A percentile compares a stretch with the other conserved stretches of the same genome.
These are phyloP conservation scores for Paralvinella palmiformis DNA, from an alignment of 1,140 invertebrate species.

Conservation along the genomic window DNA sequence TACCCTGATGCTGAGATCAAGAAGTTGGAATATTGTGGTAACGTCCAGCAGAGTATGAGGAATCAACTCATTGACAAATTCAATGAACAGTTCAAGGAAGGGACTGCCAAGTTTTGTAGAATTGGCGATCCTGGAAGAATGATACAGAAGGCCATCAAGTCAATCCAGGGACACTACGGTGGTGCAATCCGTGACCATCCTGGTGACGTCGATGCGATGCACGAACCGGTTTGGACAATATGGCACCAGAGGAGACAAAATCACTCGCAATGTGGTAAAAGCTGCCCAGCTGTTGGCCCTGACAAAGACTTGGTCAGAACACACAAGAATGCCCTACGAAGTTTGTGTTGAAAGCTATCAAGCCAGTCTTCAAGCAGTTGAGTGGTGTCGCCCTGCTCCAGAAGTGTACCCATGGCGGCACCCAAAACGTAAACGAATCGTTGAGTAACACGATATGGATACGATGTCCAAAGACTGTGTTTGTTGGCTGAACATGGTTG, in stretches of 20 bases:
- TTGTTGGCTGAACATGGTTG: not conserved
- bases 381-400: not conserved
- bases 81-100: not conserved
- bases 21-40: constrained; percentile 4
- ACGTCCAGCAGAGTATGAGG: constrained; percentile 6
- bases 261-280: not conserved
- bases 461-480: constrained; percentile 1
- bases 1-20: not conserved
- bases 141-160: constrained; percentile 4
- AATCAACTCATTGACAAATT: constrained; percentile 3
- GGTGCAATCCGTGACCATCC: constrained; percentile 4
- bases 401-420: constrained; percentile 8
- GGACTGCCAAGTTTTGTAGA: not conserved
- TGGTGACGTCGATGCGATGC: constrained; percentile 2
- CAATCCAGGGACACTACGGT: constrained; percentile 8
- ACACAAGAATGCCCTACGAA: not conserved
- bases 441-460: not conserved
- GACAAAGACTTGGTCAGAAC: not conserved
- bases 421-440: constrained; percentile 1
- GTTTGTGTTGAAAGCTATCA: constrained; percentile 1
- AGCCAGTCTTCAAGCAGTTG: constrained; percentile 1
- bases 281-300: not conserved
- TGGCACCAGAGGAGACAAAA: not conserved
- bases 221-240: constrained; percentile 4
- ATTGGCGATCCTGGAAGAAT: constrained; percentile 1